Base-by-base conservation (phyloP, 2,797 vertebrate species). In the Falco rusticolus region DNA sequence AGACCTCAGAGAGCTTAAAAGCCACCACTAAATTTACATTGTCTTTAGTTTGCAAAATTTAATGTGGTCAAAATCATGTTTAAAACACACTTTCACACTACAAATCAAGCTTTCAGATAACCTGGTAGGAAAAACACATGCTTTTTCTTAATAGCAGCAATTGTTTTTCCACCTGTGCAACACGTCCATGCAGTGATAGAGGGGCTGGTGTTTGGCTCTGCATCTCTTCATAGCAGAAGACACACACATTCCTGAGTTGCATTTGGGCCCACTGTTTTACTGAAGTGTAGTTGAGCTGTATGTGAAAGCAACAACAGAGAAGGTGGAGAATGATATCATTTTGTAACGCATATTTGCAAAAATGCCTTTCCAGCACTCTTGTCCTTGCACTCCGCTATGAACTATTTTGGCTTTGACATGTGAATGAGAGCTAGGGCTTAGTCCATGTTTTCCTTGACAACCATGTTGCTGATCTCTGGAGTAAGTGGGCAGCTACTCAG, bases 401-500 rank as follows among this genome's bases (percentile, higher is more conserved):
- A 86, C 54, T 84, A 10, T 93, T 97, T 96, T 94, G 89, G 76
- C 63, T 96, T 95, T 94, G 88, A 97, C 72, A 88, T 71, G 74
- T 51, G 89, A 97, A 90, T 48, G 68, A 93, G 56, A 71, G 37
- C 65, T 79, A 70, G 45, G 53, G 86, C 93, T 94, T 84, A 87
- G 86, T 29, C 90, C 50, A 18, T 68, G 87, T 77, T 90, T 84
- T 90, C 68, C 76, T 87, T 93, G 95, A 87, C 91, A 96, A 97
- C 77, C 13, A 76, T 91, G 85, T 96, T 93, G 69, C 93, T 95
- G 64, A 93, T 93, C 86, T 95, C 77, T 65, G 70, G 86, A 87
- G 78, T 91, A 72, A 90, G 71, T 50, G 93, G 84, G 91, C 60
- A 71, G 86, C 47, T 85, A 84, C 57, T 90, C 53, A 63, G 17